A percentile compares a stretch with the other conserved stretches of the same genome.
Evolutionary conservation across 2,797 vertebrate species (phyloP).

Genomic region (Micrastur ruficollis): DNA sequence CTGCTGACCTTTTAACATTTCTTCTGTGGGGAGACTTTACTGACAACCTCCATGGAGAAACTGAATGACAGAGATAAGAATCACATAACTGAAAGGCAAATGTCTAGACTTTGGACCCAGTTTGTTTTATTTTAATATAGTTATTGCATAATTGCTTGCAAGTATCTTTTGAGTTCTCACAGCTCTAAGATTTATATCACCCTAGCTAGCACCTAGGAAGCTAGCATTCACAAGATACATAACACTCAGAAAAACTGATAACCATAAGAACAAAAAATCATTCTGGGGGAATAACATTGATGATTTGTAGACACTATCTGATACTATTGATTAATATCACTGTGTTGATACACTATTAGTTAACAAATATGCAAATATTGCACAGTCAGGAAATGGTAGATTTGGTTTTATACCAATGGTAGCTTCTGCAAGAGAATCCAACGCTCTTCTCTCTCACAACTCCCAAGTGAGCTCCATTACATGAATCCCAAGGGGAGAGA

Average conservation of each 20-base stretch:
- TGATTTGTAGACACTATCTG: neutral
- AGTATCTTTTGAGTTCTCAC: neutral
- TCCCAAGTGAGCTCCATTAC: neutral
- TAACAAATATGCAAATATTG: neutral
- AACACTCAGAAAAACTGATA: neutral
- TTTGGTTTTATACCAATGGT: neutral
- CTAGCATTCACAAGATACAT: neutral
- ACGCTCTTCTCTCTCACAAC: neutral
- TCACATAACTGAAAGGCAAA: neutral
- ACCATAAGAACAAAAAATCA: neutral
- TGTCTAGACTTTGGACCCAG: neutral
- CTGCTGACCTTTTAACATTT: neutral
- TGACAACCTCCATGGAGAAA: neutral
- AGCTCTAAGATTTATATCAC: neutral
- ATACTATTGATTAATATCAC: neutral
- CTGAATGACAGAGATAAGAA: neutral
- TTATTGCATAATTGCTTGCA: neutral
- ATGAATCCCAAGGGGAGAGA: neutral
- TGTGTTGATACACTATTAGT: neutral
- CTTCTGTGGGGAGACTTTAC: neutral
- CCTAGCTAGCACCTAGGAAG: too few species aligned
- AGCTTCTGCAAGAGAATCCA: neutral
- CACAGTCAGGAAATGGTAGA: neutral
- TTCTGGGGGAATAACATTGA: neutral
- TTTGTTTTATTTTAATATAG: conserved; percentile 19